Base-by-base conservation (phyloP, 1,140 invertebrate species). In the Hormaphis cornu region DNA sequence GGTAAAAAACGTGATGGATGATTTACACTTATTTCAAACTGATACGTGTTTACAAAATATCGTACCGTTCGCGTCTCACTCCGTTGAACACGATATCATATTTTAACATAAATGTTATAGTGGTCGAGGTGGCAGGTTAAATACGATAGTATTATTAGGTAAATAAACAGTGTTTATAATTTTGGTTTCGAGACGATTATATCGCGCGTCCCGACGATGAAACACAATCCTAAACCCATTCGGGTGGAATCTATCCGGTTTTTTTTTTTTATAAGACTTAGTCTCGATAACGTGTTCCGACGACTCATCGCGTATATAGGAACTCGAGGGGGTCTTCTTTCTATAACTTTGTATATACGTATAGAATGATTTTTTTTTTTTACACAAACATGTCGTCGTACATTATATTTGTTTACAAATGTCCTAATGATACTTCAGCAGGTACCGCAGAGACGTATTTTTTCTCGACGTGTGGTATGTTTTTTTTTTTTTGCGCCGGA, bases 291-390 rank as follows among this genome's bases (percentile, higher is more conserved):
- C 24, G 14, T 46, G 30, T 61, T 54, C 58, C 46, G 58, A 44
- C 40, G 33, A 26, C 40, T 44, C 37, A 42, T 61, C 40, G n/a
- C 16, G n/a, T 61, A 44, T 46, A n/a, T n/a, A n/a, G n/a, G n/a
- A n/a, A 28, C 40, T 61, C 33, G 16, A 61, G 40, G 37, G 58
- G 58, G 58, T 61, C 58, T 16, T 44, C 28, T 22, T 37, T 37
- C 30, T 30, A 30, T 14, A 59, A 59, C 22, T n/a, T 42, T 24
- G 24, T 22, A 40, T 40, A 40, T 40, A n/a, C n/a, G n/a, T n/a
- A n/a, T n/a, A n/a, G n/a, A n/a, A n/a, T n/a, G n/a, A n/a, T n/a
- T n/a, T n/a, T n/a, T n/a, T n/a, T n/a, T n/a, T n/a, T n/a, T n/a
- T n/a, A n/a, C n/a, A n/a, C n/a, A n/a, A n/a, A n/a, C n/a, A n/a